phyloP scores from a whole-genome alignment of 2,113 vertebrate species.

The Chrysemys picta region DNA sequence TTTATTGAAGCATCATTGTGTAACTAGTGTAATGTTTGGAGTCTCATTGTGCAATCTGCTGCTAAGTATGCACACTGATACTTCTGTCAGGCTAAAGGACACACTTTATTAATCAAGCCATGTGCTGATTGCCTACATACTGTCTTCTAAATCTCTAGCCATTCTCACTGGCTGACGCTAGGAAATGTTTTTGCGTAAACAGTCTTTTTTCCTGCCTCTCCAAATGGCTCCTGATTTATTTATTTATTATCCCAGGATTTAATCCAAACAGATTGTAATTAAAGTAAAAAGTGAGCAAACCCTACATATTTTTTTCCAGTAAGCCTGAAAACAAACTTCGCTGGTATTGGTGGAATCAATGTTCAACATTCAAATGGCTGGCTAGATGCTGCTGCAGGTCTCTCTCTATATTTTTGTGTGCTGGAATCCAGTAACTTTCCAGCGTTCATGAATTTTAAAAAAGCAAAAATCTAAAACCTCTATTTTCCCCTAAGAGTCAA shows the following conservation, averaged over 20 bases:
- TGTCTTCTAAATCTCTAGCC: constrained; percentile 35
- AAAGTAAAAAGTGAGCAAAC: constrained; percentile 47
- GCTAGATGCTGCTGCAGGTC: constrained; percentile 25
- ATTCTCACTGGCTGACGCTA: constrained; percentile 49
- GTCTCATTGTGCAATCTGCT: constrained; percentile 25
- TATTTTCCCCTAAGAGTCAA: background rate
- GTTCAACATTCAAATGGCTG: constrained; percentile 28
- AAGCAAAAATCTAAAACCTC: background rate
- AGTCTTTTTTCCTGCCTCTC: background rate
- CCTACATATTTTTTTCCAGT: background rate
- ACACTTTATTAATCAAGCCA: constrained; percentile 61
- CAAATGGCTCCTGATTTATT: background rate
- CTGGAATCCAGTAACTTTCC: constrained; percentile 15
- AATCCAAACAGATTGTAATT: constrained; percentile 1
- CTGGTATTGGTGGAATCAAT: constrained; percentile 7
- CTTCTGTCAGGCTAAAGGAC: constrained; percentile 59
- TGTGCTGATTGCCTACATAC: constrained; percentile 63
- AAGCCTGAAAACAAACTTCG: constrained; percentile 26
- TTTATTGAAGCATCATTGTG: constrained; percentile 21
- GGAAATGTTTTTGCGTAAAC: constrained; percentile 53
- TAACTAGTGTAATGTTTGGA: constrained; percentile 33
- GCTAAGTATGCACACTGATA: constrained; percentile 39
- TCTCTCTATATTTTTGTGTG: background rate
- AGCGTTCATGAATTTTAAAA: constrained; percentile 18
- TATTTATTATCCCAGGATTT: background rate